These are phyloP conservation scores for Strigamia maritima DNA, from an alignment of 2,888 invertebrate species.

Conservation along the genomic window DNA sequence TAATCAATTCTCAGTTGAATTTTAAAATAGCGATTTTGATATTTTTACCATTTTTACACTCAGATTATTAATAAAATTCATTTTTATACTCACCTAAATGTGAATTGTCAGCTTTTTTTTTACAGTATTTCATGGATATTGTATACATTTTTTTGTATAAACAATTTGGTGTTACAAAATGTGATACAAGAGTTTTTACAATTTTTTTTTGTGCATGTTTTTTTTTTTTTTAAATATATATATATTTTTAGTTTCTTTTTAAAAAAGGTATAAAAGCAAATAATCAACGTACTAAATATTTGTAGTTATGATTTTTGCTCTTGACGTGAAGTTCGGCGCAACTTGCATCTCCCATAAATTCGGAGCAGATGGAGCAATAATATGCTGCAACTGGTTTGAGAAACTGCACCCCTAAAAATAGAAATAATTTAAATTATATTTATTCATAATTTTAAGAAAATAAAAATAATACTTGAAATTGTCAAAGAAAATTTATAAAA, in stretches of 20 bases:
- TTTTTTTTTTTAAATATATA: not conserved
- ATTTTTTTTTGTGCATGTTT: too few relatives aligned
- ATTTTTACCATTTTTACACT: not conserved
- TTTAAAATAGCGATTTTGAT: not conserved
- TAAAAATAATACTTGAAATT: too few relatives aligned
- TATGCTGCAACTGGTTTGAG: slow-evolving; percentile 48
- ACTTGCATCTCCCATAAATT: slow-evolving; percentile 48
- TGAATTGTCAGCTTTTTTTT: not conserved
- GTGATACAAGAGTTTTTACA: not conserved
- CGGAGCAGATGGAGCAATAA: slow-evolving; percentile 49
- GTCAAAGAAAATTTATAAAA: too few relatives aligned
- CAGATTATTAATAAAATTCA: not conserved
- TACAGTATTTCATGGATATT: not conserved
- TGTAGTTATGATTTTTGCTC: slow-evolving; percentile 47
- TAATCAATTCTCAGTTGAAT: not conserved
- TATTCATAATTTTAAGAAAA: not conserved
- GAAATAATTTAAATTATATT: not conserved
- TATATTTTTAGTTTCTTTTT: not conserved
- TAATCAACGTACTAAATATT: slow-evolving; percentile 46
- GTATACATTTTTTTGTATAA: not conserved
- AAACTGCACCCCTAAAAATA: slow-evolving; percentile 49
- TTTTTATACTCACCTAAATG: not conserved
- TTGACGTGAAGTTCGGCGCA: slow-evolving; percentile 49
- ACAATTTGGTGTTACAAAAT: not conserved
- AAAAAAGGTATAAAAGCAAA: not conserved